A percentile compares a stretch with the other conserved stretches of the same genome.
phyloP scores from a whole-genome alignment of 2,797 vertebrate species.

The Tarsius wallacei region DNA sequence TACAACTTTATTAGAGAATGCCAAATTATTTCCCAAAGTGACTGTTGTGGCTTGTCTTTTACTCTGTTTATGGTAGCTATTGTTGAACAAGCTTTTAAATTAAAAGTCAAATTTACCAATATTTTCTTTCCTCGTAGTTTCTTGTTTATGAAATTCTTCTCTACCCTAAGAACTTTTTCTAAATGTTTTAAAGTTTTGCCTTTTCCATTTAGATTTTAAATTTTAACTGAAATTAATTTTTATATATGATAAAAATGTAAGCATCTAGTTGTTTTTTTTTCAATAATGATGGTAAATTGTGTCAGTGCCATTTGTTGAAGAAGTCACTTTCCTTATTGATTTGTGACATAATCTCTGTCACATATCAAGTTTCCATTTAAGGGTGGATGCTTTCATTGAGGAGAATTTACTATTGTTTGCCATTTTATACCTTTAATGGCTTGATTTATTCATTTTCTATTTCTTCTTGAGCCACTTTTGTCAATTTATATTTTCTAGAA shows the following conservation, averaged over 20 bases:
- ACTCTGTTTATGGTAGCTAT: conserved; percentile 30
- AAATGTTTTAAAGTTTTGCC: conserved; percentile 26
- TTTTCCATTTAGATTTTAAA: conserved; percentile 55
- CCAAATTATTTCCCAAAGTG: conserved; percentile 42
- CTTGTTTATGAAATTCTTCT: conserved; percentile 63
- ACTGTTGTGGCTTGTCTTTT: conserved; percentile 63
- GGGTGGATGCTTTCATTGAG: not conserved
- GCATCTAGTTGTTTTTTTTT: conserved; percentile 15
- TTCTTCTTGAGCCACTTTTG: conserved; percentile 46
- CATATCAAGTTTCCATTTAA: conserved; percentile 5
- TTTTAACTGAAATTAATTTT: conserved; percentile 44
- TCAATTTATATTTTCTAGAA: conserved; percentile 37
- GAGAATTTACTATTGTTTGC: conserved; percentile 8
- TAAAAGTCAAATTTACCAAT: conserved; percentile 62
- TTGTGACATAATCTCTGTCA: not conserved
- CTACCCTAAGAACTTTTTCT: conserved; percentile 29
- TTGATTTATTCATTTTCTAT: conserved; percentile 40
- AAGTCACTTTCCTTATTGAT: not conserved
- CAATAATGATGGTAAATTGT: not conserved
- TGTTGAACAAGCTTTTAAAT: conserved; percentile 68
- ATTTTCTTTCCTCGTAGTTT: conserved; percentile 1
- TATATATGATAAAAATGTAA: not conserved
- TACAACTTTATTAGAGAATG: not conserved
- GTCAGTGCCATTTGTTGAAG: not conserved
- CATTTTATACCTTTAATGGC: not conserved